Percentiles rank a stretch among this genome's conserved stretches.
These are phyloP conservation scores for Peribatodes rhomboidaria DNA, from an alignment of 2,888 invertebrate genomes.

Conservation along the genomic window DNA sequence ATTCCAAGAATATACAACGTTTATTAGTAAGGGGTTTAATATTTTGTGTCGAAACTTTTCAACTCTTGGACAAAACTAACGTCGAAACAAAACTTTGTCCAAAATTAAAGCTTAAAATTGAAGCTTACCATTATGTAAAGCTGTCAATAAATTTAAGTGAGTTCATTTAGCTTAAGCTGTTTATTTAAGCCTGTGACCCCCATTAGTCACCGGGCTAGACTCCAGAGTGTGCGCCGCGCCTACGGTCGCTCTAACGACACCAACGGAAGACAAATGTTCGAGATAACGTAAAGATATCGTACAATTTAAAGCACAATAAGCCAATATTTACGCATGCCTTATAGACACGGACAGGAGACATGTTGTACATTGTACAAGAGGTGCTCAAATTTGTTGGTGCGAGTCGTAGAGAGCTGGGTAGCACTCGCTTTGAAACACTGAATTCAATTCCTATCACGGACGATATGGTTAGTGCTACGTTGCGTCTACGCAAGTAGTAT, in stretches of 20 bases:
- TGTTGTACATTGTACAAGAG: constrained; percentile 36
- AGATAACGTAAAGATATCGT: constrained; percentile 72
- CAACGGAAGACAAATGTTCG: constrained; percentile 72
- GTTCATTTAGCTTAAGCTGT: not conserved
- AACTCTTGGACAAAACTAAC: no score
- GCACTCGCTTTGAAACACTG: no score
- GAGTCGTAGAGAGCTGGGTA: no score
- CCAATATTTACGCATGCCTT: constrained; percentile 58
- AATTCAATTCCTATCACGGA: no score
- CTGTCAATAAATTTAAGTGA: not conserved
- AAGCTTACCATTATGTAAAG: no score
- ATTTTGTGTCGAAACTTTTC: no score
- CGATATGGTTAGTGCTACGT: no score
- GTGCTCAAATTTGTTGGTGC: constrained; percentile 12
- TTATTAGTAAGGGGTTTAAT: no score
- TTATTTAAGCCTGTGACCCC: not conserved
- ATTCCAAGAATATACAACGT: no score
- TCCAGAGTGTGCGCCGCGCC: constrained; percentile 22
- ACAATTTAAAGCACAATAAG: constrained; percentile 67
- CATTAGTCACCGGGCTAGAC: not conserved
- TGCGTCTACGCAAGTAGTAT: no score
- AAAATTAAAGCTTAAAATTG: no score
- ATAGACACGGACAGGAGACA: constrained; percentile 43
- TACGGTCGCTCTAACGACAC: constrained; percentile 57
- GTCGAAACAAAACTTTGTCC: no score